Evolutionary conservation across 2,797 vertebrate species (phyloP).

Genomic region (Pipistrellus kuhlii): DNA sequence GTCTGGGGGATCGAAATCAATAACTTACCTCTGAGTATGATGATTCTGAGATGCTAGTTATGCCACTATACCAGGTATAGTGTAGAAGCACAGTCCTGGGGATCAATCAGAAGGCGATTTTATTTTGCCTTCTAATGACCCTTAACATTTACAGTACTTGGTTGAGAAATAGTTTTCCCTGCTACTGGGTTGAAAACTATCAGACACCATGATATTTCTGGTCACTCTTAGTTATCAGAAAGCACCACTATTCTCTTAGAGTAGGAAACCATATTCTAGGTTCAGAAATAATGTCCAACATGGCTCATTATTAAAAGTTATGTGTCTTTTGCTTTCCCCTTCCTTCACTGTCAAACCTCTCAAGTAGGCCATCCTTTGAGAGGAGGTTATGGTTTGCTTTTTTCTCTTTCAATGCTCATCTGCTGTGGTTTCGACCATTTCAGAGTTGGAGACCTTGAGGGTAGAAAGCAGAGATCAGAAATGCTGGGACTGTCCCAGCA

Average conservation of each 20-base stretch:
- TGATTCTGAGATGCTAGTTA: background rate
- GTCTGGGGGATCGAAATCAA: background rate
- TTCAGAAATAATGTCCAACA: slow-evolving; percentile 21
- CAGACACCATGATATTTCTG: background rate
- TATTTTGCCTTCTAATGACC: background rate
- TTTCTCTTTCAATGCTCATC: background rate
- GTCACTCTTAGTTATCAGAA: background rate
- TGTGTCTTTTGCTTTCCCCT: background rate
- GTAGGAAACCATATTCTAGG: background rate
- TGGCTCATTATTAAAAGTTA: background rate
- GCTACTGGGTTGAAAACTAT: background rate
- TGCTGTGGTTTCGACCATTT: background rate
- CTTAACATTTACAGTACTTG: background rate
- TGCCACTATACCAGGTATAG: background rate
- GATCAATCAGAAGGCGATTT: background rate
- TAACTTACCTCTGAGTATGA: background rate
- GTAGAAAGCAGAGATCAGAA: background rate
- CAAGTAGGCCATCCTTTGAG: background rate
- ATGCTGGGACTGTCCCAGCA: background rate
- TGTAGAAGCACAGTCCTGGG: background rate
- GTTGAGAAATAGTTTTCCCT: background rate
- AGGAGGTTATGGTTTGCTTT: background rate
- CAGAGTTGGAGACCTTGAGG: background rate
- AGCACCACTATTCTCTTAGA: background rate
- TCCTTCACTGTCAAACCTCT: background rate